A percentile compares a stretch with the other conserved stretches of the same genome.
These are phyloP conservation scores for Protophormia terraenovae DNA, from an alignment of 2,888 invertebrate species.

Conservation along the genomic window DNA sequence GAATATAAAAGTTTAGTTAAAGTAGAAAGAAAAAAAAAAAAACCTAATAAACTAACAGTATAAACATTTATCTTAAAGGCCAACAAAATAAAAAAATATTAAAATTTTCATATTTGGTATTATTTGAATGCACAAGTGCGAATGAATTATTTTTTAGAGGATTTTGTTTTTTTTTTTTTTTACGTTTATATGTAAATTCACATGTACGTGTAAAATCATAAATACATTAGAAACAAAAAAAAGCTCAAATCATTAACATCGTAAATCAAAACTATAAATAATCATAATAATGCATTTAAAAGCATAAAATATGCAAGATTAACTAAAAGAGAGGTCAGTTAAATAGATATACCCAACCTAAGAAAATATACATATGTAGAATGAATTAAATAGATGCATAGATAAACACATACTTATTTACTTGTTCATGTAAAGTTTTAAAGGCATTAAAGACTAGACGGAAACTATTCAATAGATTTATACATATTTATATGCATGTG, in stretches of 20 bases:
- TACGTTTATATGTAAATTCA: not conserved
- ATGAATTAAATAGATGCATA: not conserved
- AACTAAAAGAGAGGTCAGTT: constrained; percentile 40
- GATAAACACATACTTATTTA: constrained; percentile 15
- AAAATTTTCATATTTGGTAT: constrained; percentile 30
- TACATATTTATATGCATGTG: not conserved
- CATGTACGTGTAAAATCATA: not conserved
- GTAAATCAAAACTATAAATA: constrained; percentile 57
- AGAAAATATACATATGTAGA: not conserved
- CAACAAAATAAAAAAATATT: constrained; percentile 11
- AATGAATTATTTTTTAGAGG: constrained; percentile 13
- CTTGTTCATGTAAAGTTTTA: not conserved
- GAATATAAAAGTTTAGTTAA: constrained; percentile 21
- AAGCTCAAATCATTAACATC: constrained; percentile 54
- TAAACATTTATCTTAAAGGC: constrained; percentile 52
- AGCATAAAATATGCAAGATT: constrained; percentile 51
- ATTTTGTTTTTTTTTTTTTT: not conserved
- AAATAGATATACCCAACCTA: not conserved
- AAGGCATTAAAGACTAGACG: not conserved
- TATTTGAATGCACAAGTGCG: constrained; percentile 44
- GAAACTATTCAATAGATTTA: not conserved
- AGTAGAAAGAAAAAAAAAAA: not conserved
- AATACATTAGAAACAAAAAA: not conserved
- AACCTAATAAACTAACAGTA: constrained; percentile 62
- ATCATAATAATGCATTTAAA: constrained; percentile 22